A percentile compares a stretch with the other conserved stretches of the same genome.
Evolutionary conservation across 2,888 invertebrate genomes (phyloP).

Genomic region (Acrobeloides nanus): DNA sequence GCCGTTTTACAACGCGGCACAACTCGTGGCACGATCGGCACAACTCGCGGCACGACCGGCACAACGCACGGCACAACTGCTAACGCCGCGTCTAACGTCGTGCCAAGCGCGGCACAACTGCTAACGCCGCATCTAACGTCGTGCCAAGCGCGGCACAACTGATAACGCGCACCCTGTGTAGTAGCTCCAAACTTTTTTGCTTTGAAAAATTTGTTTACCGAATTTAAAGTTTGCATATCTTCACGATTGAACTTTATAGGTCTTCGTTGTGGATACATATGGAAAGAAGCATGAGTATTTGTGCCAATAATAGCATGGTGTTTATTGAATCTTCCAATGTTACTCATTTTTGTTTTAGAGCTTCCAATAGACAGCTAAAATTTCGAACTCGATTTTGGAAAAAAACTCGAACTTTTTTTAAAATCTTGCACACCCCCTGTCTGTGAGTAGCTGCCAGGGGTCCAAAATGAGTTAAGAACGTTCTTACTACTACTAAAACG

Average conservation of each 20-base stretch:
- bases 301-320: conserved; percentile 50
- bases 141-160: no score
- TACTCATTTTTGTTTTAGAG: conserved; percentile 44
- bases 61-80: no score
- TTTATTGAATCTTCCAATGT: conserved; percentile 47
- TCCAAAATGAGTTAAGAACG: neutral
- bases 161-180: no score
- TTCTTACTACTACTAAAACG: no score
- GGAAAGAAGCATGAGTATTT: conserved; percentile 50
- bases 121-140: no score
- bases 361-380: conserved; percentile 45
- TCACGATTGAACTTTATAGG: conserved; percentile 40
- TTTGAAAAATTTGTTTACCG: neutral
- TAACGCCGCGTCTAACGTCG: no score
- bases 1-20: no score
- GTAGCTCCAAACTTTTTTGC: neutral
- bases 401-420: neutral
- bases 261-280: conserved; percentile 45
- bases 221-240: conserved; percentile 39
- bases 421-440: neutral
- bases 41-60: no score
- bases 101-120: no score
- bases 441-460: no score
- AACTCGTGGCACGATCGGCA: no score
- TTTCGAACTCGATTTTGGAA: no score